Conservation (phyloP, 2,113 vertebrate genomes). For the Calidris pugnax region DNA sequence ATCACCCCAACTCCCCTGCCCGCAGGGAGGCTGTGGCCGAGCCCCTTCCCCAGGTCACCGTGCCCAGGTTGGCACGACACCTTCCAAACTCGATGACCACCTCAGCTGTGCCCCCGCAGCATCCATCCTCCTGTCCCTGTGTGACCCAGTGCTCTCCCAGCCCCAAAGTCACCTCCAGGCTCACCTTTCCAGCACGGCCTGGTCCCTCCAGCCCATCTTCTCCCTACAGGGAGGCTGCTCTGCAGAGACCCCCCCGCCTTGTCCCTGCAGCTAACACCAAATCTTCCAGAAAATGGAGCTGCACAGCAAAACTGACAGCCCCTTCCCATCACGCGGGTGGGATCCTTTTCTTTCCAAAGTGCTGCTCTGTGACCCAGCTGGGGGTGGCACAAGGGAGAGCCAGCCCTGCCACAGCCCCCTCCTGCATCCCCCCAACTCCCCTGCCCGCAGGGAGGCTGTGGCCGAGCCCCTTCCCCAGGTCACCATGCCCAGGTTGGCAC, state of each 20-base stretch:
- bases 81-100: rapidly evolving
- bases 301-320: not conserved
- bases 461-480: not conserved
- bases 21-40: rapidly evolving
- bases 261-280: rapidly evolving
- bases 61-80: rapidly evolving
- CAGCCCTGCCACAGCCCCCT: rapidly evolving
- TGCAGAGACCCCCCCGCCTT: not conserved
- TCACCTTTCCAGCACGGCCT: rapidly evolving
- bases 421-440: not conserved
- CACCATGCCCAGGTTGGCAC: rapidly evolving
- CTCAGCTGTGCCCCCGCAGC: not conserved
- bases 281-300: not conserved
- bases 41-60: not conserved
- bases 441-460: not conserved
- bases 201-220: rapidly evolving
- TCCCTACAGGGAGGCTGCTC: not conserved
- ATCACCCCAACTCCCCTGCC: no score
- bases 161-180: not conserved
- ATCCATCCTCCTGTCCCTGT: not conserved
- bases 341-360: not conserved
- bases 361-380: not conserved
- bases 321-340: rapidly evolving
- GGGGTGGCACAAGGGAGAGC: not conserved
- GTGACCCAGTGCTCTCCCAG: rapidly evolving